phyloP scores from a whole-genome alignment of 2,113 vertebrate genomes.

The Ellobius talpinus region DNA sequence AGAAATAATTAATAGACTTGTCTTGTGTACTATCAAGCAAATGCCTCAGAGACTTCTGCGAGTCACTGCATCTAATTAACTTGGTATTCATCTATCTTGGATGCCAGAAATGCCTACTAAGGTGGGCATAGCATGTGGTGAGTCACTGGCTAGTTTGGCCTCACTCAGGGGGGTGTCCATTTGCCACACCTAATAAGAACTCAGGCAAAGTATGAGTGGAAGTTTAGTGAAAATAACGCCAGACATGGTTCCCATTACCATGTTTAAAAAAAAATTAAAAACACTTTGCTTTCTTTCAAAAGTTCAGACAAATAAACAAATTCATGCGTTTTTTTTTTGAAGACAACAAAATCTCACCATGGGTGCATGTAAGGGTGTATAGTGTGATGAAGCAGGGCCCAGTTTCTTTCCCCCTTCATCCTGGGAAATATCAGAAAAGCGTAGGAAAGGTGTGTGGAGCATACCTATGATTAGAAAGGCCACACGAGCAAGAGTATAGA shows the following conservation, averaged over 20 bases:
- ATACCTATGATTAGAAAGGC: neutral
- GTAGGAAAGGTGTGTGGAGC: rapidly evolving
- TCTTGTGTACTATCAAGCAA: slow-evolving; percentile 56
- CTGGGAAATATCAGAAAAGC: neutral
- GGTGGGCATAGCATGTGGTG: neutral
- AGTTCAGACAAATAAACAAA: neutral
- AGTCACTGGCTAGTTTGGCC: rapidly evolving
- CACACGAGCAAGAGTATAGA: rapidly evolving
- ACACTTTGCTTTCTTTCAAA: neutral
- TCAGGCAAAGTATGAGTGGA: neutral
- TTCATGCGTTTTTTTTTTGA: neutral
- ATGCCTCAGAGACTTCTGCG: slow-evolving; percentile 48
- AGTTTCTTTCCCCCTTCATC: neutral
- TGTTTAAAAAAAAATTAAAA: neutral
- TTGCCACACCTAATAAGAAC: neutral
- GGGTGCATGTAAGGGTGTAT: neutral
- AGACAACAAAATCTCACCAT: neutral
- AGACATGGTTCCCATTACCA: neutral
- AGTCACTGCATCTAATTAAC: slow-evolving; percentile 64
- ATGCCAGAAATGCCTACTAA: neutral
- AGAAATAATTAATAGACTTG: slow-evolving; percentile 67
- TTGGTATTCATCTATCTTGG: slow-evolving; percentile 12
- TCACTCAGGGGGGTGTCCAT: neutral
- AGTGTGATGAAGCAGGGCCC: neutral
- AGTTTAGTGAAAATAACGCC: neutral